These are phyloP conservation scores for Trachythela sp. DNA, from an alignment of 64 coral and sea anemone genomes.

Conservation along the genomic window DNA sequence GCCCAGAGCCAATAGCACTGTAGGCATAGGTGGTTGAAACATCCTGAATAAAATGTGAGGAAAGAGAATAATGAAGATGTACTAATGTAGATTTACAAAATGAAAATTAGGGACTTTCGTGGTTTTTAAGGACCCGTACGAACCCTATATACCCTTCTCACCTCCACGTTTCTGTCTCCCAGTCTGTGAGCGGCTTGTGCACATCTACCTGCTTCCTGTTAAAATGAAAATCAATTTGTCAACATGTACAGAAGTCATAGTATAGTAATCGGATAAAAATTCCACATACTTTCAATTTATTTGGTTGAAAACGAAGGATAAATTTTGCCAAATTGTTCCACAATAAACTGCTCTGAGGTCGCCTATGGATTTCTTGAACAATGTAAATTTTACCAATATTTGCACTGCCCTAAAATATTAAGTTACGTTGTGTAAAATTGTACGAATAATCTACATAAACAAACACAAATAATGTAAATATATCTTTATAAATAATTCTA, in stretches of 20 bases:
- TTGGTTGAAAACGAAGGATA: background rate
- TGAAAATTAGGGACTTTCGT: background rate
- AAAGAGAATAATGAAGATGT: background rate
- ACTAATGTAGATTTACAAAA: background rate
- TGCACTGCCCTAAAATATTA: background rate
- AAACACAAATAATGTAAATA: background rate
- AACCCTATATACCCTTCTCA: background rate
- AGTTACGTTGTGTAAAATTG: background rate
- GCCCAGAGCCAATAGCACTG: background rate
- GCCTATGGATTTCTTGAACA: background rate
- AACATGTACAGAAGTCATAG: background rate
- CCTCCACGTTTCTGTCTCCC: background rate
- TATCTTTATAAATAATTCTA: background rate
- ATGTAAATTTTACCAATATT: background rate
- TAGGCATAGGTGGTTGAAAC: background rate
- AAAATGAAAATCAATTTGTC: background rate
- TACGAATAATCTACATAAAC: background rate
- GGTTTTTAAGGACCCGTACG: no score
- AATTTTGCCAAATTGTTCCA: slow-evolving; percentile 14
- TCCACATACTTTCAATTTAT: background rate
- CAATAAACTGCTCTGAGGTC: background rate
- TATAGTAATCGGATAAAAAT: no score
- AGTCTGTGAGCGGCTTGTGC: background rate
- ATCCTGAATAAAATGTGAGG: background rate
- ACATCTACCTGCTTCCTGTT: background rate